Evolutionary conservation across 23 tunicate species (phyloP).

Genomic region (Halocynthia roretzi): DNA sequence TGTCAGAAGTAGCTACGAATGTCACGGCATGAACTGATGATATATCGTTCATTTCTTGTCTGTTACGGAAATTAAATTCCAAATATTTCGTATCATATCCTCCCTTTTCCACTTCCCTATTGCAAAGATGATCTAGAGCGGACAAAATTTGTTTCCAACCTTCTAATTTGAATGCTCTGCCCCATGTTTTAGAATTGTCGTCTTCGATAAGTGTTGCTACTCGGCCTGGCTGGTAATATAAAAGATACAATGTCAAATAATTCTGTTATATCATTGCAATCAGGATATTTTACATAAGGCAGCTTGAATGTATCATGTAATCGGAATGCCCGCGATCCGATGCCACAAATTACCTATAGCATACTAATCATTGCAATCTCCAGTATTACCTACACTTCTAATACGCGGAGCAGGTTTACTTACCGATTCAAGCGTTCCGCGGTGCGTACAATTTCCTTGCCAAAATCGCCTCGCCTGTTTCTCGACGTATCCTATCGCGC

Average conservation of each 20-base stretch:
- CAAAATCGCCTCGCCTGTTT: slow-evolving; percentile 59
- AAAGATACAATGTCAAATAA: neutral
- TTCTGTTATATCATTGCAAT: neutral
- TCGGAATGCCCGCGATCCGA: neutral
- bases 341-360: neutral
- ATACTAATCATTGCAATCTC: no score
- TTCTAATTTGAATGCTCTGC: slow-evolving; percentile 36
- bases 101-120: slow-evolving; percentile 43
- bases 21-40: slow-evolving; percentile 14
- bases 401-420: neutral
- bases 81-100: slow-evolving; percentile 28
- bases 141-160: slow-evolving; percentile 44
- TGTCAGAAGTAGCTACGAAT: slow-evolving; percentile 39
- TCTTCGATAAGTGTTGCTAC: slow-evolving; percentile 39
- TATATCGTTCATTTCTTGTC: neutral
- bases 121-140: slow-evolving; percentile 39
- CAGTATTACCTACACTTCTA: neutral
- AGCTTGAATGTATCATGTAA: neutral
- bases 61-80: slow-evolving; percentile 15
- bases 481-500: slow-evolving; percentile 26
- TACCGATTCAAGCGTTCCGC: slow-evolving; percentile 69
- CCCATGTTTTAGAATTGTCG: slow-evolving; percentile 43
- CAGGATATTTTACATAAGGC: neutral
- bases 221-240: slow-evolving; percentile 34
- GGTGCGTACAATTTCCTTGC: slow-evolving; percentile 53